phyloP scores from a whole-genome alignment of 2,888 invertebrate species.

The Brachyopa scutellaris region DNA sequence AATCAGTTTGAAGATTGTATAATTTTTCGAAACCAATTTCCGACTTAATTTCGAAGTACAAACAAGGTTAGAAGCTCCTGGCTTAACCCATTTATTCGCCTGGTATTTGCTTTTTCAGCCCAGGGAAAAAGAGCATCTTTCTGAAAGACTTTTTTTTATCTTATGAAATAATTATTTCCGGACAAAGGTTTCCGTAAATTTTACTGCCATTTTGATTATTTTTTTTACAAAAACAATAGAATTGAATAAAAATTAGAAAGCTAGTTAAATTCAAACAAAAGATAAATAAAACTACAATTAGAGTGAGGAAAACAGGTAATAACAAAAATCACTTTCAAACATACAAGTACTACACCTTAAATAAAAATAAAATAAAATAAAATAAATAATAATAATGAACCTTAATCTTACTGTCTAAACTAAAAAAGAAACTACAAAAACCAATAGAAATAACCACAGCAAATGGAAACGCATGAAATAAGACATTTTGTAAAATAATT shows the following conservation, averaged over 20 bases:
- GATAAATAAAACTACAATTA: constrained; percentile 34
- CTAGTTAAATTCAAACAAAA: constrained; percentile 20
- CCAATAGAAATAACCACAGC: constrained; percentile 80
- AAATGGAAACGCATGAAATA: constrained; percentile 35
- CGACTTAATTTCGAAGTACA: too few relatives aligned
- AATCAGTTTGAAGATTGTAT: too few relatives aligned
- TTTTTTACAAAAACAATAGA: constrained; percentile 44
- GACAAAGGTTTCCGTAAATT: constrained; percentile 67
- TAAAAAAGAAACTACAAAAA: constrained; percentile 76
- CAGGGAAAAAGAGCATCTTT: neutral
- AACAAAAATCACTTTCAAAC: constrained; percentile 38
- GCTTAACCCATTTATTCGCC: too few relatives aligned
- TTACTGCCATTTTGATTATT: constrained; percentile 63
- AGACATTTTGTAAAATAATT: constrained; percentile 42
- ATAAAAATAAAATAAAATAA: constrained; percentile 29
- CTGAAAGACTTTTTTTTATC: neutral
- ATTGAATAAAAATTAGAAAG: constrained; percentile 28
- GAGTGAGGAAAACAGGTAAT: constrained; percentile 49
- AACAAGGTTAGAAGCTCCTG: too few relatives aligned
- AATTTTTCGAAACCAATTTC: too few relatives aligned
- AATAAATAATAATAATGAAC: constrained; percentile 29
- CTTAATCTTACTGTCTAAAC: constrained; percentile 67
- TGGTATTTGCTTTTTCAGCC: too few relatives aligned
- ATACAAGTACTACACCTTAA: constrained; percentile 39
- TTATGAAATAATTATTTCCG: constrained; percentile 33